These are phyloP conservation scores for Himalopsyche tibetana DNA, from an alignment of 2,888 invertebrate species.

Conservation along the genomic window DNA sequence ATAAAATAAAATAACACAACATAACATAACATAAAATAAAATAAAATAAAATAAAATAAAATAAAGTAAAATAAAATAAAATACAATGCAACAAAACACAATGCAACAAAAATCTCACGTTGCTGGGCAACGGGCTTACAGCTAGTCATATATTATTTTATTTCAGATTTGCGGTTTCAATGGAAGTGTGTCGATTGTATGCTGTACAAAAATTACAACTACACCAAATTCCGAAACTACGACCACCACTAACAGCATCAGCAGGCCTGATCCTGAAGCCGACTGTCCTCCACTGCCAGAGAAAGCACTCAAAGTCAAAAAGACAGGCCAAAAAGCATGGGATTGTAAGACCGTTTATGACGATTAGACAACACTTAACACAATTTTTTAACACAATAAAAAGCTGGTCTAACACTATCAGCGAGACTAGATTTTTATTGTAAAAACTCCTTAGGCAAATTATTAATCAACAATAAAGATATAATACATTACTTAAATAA, in stretches of 20 bases:
- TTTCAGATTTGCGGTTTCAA: background rate
- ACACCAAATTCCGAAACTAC: background rate
- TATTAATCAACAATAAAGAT: no score
- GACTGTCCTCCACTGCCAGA: background rate
- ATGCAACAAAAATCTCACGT: no score
- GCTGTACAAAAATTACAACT: background rate
- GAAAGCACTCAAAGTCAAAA: background rate
- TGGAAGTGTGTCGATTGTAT: background rate
- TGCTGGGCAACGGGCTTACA: no score
- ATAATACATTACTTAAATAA: no score
- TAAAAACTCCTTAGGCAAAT: no score
- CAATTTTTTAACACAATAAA: background rate
- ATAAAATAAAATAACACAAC: no score
- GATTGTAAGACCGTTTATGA: background rate
- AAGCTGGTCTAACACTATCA: no score
- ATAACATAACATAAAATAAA: no score
- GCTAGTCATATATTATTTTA: background rate
- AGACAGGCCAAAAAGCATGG: background rate
- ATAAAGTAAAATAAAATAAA: no score
- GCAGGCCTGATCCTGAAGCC: background rate
- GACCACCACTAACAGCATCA: background rate
- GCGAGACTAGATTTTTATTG: no score
- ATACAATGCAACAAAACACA: no score
- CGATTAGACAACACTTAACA: background rate
- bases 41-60: no score